These are phyloP conservation scores for Eupristina koningsbergeri DNA, from an alignment of 1,140 invertebrate genomes.

Conservation along the genomic window DNA sequence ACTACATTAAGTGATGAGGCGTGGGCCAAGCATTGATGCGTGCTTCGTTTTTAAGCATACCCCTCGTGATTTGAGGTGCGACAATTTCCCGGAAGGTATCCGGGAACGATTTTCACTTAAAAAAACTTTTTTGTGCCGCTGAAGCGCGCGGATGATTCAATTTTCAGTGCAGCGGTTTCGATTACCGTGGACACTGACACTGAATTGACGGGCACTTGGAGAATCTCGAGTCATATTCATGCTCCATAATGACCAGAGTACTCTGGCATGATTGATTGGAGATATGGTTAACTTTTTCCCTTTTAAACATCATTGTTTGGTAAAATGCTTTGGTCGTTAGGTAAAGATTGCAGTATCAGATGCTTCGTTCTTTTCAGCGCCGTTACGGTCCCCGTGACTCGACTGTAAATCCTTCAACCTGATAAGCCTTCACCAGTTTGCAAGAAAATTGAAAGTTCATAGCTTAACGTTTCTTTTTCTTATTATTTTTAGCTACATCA, in stretches of 20 bases:
- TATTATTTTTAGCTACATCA: background rate
- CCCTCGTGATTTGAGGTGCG: background rate
- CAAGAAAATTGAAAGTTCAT: background rate
- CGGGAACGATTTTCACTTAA: background rate
- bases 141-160: background rate
- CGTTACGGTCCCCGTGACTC: background rate
- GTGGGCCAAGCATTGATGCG: background rate
- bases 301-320: background rate
- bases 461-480: background rate
- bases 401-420: background rate
- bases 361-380: background rate
- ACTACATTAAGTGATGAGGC: constrained; percentile 34
- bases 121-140: background rate
- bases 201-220: background rate
- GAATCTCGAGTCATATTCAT: background rate
- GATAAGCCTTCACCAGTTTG: background rate
- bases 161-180: background rate
- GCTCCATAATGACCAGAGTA: background rate
- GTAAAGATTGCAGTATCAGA: background rate
- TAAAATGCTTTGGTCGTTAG: background rate
- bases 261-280: background rate
- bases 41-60: too few relatives aligned
- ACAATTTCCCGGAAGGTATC: background rate
- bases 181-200: background rate
- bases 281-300: background rate